Evolutionary conservation across 1,140 invertebrate genomes (phyloP).

Genomic region (Drosophila sp.): DNA sequence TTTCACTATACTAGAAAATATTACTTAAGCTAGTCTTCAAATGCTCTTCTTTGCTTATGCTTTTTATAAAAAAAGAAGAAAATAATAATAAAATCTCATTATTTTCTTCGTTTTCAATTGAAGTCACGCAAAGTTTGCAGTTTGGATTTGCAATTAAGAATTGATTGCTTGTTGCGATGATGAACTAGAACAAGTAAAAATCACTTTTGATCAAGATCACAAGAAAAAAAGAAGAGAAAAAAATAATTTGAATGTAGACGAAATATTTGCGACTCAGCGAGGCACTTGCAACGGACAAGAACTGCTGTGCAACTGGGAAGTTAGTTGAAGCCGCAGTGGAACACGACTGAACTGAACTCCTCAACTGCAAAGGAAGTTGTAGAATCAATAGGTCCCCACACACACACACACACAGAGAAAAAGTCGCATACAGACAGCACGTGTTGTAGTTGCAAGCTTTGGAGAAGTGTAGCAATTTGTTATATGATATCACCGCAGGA

Average conservation of each 20-base stretch:
- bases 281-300: slow-evolving; percentile 26
- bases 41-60: not conserved
- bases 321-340: slow-evolving; percentile 27
- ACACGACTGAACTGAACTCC: slow-evolving; percentile 35
- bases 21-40: too few relatives aligned
- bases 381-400: slow-evolving; percentile 77
- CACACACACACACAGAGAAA: slow-evolving; percentile 42
- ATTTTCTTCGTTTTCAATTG: not conserved
- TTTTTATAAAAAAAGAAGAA: not conserved
- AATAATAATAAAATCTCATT: slow-evolving; percentile 11
- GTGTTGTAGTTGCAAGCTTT: slow-evolving; percentile 44
- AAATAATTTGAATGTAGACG: too few relatives aligned
- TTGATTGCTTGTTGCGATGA: slow-evolving; percentile 17
- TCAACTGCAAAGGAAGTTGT: slow-evolving; percentile 58
- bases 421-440: slow-evolving; percentile 25
- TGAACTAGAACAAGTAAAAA: slow-evolving; percentile 7
- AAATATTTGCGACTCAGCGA: not conserved
- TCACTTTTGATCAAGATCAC: slow-evolving; percentile 10
- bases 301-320: slow-evolving; percentile 25
- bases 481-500: slow-evolving; percentile 78
- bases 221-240: not conserved
- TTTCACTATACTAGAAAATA: too few relatives aligned
- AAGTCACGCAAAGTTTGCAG: slow-evolving; percentile 23
- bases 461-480: slow-evolving; percentile 30
- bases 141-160: not conserved